Percentiles rank a stretch among this genome's conserved stretches.
Conservation (phyloP, 2,888 invertebrate genomes). For the Gastrophysa polygoni region DNA sequence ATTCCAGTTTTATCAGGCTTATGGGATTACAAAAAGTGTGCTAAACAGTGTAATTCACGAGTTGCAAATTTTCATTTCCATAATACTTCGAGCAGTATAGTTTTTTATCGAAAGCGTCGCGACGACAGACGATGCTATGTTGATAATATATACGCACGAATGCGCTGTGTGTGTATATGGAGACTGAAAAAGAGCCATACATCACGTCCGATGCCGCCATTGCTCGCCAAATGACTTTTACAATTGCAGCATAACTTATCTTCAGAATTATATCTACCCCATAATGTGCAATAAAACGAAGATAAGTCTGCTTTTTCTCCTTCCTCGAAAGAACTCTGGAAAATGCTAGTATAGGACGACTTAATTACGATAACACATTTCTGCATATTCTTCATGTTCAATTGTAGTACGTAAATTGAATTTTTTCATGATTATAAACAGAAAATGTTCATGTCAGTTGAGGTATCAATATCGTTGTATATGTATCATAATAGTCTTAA, state of each 20-base stretch:
- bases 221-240: constrained; percentile 55
- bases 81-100: constrained; percentile 18
- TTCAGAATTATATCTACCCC: constrained; percentile 53
- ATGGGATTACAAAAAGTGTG: no score
- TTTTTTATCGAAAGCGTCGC: constrained; percentile 40
- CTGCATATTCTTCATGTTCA: neutral
- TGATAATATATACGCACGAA: constrained; percentile 43
- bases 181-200: constrained; percentile 41
- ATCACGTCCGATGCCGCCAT: constrained; percentile 47
- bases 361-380: neutral
- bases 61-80: constrained; percentile 27
- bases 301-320: constrained; percentile 22
- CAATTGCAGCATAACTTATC: constrained; percentile 55
- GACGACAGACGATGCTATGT: constrained; percentile 40
- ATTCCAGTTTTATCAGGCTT: no score
- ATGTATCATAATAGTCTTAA: no score
- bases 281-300: constrained; percentile 48
- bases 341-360: neutral
- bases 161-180: constrained; percentile 41
- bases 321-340: constrained; percentile 4
- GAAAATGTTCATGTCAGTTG: no score
- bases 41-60: no score
- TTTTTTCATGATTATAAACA: no score
- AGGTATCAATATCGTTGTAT: no score
- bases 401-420: no score